A percentile compares a stretch with the other conserved stretches of the same genome.
phyloP scores from a whole-genome alignment of 2,888 invertebrate species.

The Heliconius sara region DNA sequence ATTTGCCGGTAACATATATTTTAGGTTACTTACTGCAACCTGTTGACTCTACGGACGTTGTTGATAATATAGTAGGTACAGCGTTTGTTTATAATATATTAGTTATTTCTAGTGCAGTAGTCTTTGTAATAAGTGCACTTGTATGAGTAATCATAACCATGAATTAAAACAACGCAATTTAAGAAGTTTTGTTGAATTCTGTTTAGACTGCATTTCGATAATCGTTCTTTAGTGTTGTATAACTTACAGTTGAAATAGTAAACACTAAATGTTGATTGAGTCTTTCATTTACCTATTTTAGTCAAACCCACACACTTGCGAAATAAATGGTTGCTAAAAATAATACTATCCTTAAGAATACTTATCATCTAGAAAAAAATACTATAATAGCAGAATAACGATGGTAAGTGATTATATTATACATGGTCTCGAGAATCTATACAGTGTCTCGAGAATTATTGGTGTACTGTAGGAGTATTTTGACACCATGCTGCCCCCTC shows the following conservation, averaged over 20 bases:
- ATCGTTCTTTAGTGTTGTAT: neutral
- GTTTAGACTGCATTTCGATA: neutral
- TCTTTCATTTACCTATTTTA: neutral
- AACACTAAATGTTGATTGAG: neutral
- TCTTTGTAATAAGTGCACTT: neutral
- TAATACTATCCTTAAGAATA: no score
- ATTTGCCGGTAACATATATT: no score
- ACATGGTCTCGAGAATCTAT: neutral
- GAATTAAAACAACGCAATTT: neutral
- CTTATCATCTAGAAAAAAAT: neutral
- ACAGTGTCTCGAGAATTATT: neutral
- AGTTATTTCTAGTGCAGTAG: neutral
- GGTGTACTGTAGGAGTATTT: no score
- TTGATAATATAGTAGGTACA: no score
- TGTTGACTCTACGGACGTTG: no score
- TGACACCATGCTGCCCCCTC: no score
- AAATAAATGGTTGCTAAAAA: neutral
- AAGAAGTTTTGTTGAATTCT: neutral
- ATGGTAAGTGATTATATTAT: neutral
- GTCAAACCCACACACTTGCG: neutral
- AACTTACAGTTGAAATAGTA: neutral
- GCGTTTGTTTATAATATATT: neutral
- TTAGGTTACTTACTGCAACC: no score
- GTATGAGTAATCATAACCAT: neutral
- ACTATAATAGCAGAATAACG: neutral